Percentiles rank a stretch among this genome's conserved stretches.
These are phyloP conservation scores for Andrena dorsata DNA, from an alignment of 2,888 invertebrate genomes.

Conservation along the genomic window DNA sequence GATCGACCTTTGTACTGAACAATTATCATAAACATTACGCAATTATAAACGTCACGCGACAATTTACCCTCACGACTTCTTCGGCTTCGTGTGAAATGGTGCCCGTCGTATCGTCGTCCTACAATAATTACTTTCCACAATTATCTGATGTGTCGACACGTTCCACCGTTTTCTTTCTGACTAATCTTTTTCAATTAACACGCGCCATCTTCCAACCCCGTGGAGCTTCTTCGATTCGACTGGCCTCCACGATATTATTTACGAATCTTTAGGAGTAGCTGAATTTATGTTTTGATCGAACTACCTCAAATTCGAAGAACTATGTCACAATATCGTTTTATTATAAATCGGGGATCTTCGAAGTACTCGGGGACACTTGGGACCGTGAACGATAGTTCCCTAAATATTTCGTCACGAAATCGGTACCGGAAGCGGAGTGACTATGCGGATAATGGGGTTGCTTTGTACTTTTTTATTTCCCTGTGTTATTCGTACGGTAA, in stretches of 20 bases:
- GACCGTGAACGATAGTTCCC: neutral
- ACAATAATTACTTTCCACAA: neutral
- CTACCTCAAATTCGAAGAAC: neutral
- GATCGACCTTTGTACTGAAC: neutral
- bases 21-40: neutral
- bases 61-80: neutral
- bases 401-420: neutral
- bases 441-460: neutral
- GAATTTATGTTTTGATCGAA: neutral
- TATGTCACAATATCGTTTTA: neutral
- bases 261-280: neutral
- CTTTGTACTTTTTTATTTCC: neutral
- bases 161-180: neutral
- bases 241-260: neutral
- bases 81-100: constrained; percentile 3
- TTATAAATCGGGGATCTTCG: neutral
- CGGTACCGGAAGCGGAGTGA: neutral
- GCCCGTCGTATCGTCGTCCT: neutral
- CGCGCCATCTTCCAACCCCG: neutral
- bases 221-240: neutral
- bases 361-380: neutral
- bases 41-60: neutral
- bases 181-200: neutral
- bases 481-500: no score
- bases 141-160: neutral